A percentile compares a stretch with the other conserved stretches of the same genome.
These are phyloP conservation scores for Drosophila fungiperda DNA, from an alignment of 2,888 invertebrate species.

Conservation along the genomic window DNA sequence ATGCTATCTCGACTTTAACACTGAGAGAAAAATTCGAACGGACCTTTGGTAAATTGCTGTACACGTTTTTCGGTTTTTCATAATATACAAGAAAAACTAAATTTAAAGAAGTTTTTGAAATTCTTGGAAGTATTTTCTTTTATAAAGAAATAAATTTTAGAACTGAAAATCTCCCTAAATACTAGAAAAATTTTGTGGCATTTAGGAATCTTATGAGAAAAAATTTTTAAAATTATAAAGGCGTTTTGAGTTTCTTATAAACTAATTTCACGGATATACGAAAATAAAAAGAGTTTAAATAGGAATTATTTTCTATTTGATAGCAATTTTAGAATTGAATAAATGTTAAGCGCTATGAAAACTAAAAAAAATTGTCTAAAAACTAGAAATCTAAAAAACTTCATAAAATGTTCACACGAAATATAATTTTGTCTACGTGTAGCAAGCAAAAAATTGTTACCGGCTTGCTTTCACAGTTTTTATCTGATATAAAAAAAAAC, in stretches of 20 bases:
- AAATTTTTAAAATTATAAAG: background rate
- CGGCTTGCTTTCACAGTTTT: background rate
- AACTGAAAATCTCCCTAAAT: background rate
- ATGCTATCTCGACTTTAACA: too few species aligned
- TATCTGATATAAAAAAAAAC: background rate
- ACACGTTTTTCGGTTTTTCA: background rate
- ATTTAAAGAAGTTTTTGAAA: too few species aligned
- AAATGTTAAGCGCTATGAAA: too few species aligned
- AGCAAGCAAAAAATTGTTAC: background rate
- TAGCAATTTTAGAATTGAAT: background rate
- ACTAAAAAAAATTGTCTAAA: too few species aligned
- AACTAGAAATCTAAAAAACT: too few species aligned
- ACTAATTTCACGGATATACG: background rate
- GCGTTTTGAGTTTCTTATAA: background rate
- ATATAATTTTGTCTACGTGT: background rate
- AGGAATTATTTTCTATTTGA: background rate
- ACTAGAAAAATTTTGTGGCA: background rate
- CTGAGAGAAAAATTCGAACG: too few species aligned
- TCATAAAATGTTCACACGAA: too few species aligned
- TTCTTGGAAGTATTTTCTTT: too few species aligned
- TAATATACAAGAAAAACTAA: background rate
- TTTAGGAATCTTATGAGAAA: background rate
- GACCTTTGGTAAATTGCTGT: background rate
- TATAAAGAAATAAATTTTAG: too few species aligned
- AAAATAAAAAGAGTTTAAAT: too few species aligned